A percentile compares a stretch with the other conserved stretches of the same genome.
phyloP scores from a whole-genome alignment of 2,797 vertebrate genomes.

The Babyrousa celebensis region DNA sequence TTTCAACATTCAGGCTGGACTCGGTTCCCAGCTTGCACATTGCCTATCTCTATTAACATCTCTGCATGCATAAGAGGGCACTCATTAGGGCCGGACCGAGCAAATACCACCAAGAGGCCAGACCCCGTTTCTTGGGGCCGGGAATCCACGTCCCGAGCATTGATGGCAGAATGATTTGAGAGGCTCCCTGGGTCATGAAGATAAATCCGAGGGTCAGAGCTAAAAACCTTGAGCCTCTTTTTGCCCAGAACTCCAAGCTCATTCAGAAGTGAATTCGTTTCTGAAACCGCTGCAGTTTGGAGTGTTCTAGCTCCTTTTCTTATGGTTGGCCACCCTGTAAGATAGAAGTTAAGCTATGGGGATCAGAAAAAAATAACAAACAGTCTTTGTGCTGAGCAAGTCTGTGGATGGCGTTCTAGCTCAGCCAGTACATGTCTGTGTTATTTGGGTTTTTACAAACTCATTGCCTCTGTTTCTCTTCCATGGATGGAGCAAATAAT shows the following conservation, averaged over 20 bases:
- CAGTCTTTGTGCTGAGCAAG: neutral
- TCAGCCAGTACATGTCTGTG: neutral
- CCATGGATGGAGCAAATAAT: neutral
- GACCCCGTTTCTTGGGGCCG: neutral
- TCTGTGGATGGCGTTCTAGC: neutral
- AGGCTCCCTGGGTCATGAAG: slow-evolving; percentile 30
- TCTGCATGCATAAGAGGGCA: slow-evolving; percentile 65
- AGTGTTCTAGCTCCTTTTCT: neutral
- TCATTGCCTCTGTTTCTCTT: neutral
- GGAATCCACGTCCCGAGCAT: neutral
- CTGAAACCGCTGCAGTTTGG: neutral
- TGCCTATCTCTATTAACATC: slow-evolving; percentile 72
- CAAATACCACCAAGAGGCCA: neutral
- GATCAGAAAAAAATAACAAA: neutral
- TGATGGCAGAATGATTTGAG: neutral
- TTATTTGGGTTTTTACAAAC: slow-evolving; percentile 2
- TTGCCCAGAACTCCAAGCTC: slow-evolving; percentile 1
- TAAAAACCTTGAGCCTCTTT: neutral
- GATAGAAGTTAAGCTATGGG: neutral
- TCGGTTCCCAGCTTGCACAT: slow-evolving; percentile 43
- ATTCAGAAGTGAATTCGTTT: slow-evolving; percentile 13
- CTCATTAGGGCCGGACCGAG: neutral
- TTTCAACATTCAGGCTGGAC: slow-evolving; percentile 76
- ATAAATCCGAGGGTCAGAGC: neutral
- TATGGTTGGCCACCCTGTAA: neutral